Evolutionary conservation across 2,797 vertebrate species (phyloP), one percentile per base, ranked within the genome.

Genomic region (Hydrocynus forskahlii): DNA sequence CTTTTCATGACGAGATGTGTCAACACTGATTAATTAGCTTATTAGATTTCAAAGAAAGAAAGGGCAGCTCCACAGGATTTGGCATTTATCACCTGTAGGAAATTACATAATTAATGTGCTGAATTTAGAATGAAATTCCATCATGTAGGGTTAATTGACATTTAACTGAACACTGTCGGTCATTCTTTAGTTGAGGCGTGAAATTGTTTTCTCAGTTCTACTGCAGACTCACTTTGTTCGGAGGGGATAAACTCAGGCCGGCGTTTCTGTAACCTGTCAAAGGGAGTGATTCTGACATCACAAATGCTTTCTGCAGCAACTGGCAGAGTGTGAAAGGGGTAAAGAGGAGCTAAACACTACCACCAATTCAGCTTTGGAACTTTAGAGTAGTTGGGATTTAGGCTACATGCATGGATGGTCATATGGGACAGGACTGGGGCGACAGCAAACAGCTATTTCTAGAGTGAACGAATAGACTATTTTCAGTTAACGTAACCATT

Each of bases 91-190:
- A 63, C 29, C 23, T 78, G n/a, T 68, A 59, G 57, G 29, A 76
- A 60, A 80, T 19, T 45, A 4, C 63, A 70, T 78, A 66, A 83
- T 73, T 73, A 80, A 80, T 75, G 29, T 50, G 63, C 17, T 57
- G 74, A 54, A 78, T 48, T 17, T 57, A 17, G 54, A 80, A 74
- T 69, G 0, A 68, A 76, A 63, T 74, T 38, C 66, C 16, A 69
- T 74, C n/a, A 72, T 48, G 17, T 78, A 66, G 9, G 67, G 59
- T 29, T 82, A 72, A 82, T 62, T 78, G 71, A 50, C 45, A 74
- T 54, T 75, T 63, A 52, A 81, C 45, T 70, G 23, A 64, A 75
- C 70, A 78, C 19, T 68, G 66, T 70, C 54, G 4, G 9, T 66
- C 70, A 75, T 78, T 38, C n/a, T 63, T 17, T 60, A 54, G 43